A percentile compares a stretch with the other conserved stretches of the same genome.
phyloP scores from a whole-genome alignment of 2,113 vertebrate genomes.

The Arothron firmamentum region DNA sequence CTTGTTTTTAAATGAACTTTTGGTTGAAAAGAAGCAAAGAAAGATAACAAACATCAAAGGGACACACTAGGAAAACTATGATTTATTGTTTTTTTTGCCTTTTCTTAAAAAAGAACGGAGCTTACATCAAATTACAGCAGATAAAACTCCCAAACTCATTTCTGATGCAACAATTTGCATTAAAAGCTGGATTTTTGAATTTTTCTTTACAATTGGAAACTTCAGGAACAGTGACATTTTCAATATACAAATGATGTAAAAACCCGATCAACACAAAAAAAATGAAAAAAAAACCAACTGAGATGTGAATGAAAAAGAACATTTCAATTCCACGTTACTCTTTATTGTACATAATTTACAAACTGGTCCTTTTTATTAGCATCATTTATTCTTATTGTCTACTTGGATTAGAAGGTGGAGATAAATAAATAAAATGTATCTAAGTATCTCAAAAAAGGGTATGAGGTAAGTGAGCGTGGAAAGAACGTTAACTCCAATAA shows the following conservation, averaged over 20 bases:
- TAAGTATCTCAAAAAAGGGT: conserved; percentile 76
- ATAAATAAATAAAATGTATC: conserved; percentile 85
- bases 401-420: conserved; percentile 85
- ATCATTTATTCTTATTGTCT: conserved; percentile 78
- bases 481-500: conserved; percentile 67
- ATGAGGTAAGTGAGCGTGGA: conserved; percentile 86
- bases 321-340: conserved; percentile 73
- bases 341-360: conserved; percentile 95
- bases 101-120: conserved; percentile 42
- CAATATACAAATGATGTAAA: conserved; percentile 82
- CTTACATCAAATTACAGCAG: conserved; percentile 97
- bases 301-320: conserved; percentile 47
- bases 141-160: conserved; percentile 95
- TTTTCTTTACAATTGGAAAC: conserved; percentile 75
- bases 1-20: background rate
- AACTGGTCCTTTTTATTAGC: conserved; percentile 84
- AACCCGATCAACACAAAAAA: conserved; percentile 78
- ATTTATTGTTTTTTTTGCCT: conserved; percentile 83
- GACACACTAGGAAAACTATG: conserved; percentile 97
- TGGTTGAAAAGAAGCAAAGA: background rate
- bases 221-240: conserved; percentile 44
- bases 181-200: conserved; percentile 80
- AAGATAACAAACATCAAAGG: conserved; percentile 45
- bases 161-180: conserved; percentile 86
- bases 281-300: conserved; percentile 67